Base-by-base conservation (phyloP, 2,113 vertebrate genomes). In the Malaclemys terrapin region DNA sequence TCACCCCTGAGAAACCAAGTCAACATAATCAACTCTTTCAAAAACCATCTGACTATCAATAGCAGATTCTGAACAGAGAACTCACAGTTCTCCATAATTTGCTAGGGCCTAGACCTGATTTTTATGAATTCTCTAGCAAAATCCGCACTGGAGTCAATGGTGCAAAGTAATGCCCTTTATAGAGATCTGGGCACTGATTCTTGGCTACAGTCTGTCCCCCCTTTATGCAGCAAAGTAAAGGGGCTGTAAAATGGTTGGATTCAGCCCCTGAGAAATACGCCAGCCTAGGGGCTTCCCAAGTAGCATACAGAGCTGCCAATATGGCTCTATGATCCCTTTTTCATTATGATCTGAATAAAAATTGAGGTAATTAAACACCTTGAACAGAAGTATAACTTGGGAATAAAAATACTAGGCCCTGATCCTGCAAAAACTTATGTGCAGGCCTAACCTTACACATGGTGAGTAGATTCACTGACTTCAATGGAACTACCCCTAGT, bases 391-490 rank as follows among this genome's bases (percentile, higher is more conserved):
- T 78, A 11, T 1, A 38, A 89, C 62, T 82, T 80, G 83, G 50
- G 52, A 93, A 20, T 5, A 69, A 59, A 79, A 11, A 53, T 59
- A n/a, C 12, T 56, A 8, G 5, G 22, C 3, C 20, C 76, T n/a
- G 91, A 31, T 22, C 5, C 79, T 82, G 95, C 89, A 82, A 47
- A 90, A 59, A 13, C 42, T 22, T 90, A 62, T 59, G 3, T 35
- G 85, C 87, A 69, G 42, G 87, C 76, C 88, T 31, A 6, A 2
- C 10, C 47, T 86, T 65, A 2, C 45, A 65, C 4, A 3, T 50
- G 75, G 87, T 45, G 92, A 94, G 92, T 92, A 54, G 35, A 94
- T 89, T 90, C 94, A 91, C 10, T 31, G 10, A 72, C 85, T 91
- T 88, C 79, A 84, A 2, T 4, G 35, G 85, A 50, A 94, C 83